Evolutionary conservation across 2,113 vertebrate genomes (phyloP).

Genomic region (Spea multiplicata): DNA sequence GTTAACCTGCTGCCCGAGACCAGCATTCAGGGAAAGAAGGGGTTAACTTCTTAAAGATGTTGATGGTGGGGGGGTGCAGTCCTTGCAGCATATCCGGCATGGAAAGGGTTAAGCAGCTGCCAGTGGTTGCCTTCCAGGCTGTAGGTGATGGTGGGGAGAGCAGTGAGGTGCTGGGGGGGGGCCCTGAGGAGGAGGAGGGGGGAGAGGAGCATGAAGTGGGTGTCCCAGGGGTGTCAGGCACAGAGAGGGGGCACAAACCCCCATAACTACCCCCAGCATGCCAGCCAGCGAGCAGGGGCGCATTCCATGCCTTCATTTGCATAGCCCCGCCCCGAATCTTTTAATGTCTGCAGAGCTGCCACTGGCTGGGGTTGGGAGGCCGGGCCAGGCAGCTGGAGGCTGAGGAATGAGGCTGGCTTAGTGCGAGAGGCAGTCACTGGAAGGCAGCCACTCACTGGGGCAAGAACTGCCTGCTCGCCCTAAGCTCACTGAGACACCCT

Average conservation of each 20-base stretch:
- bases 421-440: conserved; percentile 25
- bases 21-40: too few species aligned
- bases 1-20: too few species aligned
- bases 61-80: too few species aligned
- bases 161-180: neutral
- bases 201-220: neutral
- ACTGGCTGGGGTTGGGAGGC: conserved; percentile 20
- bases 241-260: neutral
- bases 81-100: neutral
- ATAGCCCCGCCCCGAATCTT: conserved; percentile 26
- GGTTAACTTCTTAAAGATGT: too few species aligned
- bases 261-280: neutral
- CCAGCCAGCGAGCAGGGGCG: neutral
- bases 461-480: neutral
- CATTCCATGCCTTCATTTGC: conserved; percentile 23
- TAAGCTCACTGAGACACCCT: neutral
- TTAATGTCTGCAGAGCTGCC: conserved; percentile 36
- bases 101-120: conserved; percentile 24
- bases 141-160: neutral
- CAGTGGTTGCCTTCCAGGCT: neutral
- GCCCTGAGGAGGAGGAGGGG: too few species aligned
- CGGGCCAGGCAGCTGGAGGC: conserved; percentile 23
- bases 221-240: neutral
- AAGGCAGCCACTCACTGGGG: neutral
- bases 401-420: conserved; percentile 7